Base-by-base conservation (phyloP, 2,888 invertebrate genomes). In the Linyphia triangularis region DNA sequence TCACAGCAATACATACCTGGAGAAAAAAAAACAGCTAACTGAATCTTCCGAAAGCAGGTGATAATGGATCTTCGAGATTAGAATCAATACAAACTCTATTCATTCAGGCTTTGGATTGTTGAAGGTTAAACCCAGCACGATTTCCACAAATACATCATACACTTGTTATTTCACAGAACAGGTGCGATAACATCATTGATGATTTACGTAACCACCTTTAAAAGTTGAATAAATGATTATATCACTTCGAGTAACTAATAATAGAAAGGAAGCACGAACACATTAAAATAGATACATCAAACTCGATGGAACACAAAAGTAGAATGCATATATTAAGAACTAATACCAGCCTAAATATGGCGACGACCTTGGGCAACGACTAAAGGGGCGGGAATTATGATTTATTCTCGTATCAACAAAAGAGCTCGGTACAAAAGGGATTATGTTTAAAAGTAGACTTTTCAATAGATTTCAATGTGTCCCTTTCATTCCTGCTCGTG, bases 281-380 rank as follows among this genome's bases (percentile, higher is more conserved):
- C 40, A 16, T 24, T 70, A 33, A 5, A 19, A 37, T 7, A 30
- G 30, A 73, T 19, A 6, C 51, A 30, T 57, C 26, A 37, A 70
- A 70, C 40, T 70, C 16, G 5, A 51, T 13, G 16, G 19, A 40
- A 1, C 19, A 10, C 30, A 6, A 30, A n/a, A 33, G 33, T 57
- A n/a, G 75, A 61, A 24, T 40, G 75, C 61, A 61, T 63, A 67
- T 33, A 61, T 33, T 77, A 77, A 77, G 61, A 61, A 33, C 75
- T 77, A 37, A 77, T 63, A 61, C 37, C 4, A 61, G 24, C 22
- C 24, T 61, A 77, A 63, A 26, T 61, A 77, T 77, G 75, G 26
- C 61, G 33, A 33, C 33, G 61, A 63, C 75, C 75, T 77, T 77
- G 75, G 75, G 61, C 33, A 63, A 77, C 61, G 16, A 57, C 37